These are phyloP conservation scores for Tokudaia muenninki DNA, from an alignment of 2,797 vertebrate genomes.

Conservation along the genomic window DNA sequence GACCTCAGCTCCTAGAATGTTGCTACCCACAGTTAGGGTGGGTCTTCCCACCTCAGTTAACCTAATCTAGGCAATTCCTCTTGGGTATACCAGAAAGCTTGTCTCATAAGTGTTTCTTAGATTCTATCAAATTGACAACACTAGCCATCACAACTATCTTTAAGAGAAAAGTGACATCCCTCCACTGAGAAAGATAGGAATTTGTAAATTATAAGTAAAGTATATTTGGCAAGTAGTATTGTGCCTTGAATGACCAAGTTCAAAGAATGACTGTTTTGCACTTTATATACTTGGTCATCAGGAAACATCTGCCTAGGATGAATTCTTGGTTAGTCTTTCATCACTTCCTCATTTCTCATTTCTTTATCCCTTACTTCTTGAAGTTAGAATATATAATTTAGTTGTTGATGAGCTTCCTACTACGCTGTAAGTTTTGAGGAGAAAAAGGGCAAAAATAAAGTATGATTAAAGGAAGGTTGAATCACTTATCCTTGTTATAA, in stretches of 20 bases:
- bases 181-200: not conserved
- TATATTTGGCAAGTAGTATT: not conserved
- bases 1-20: not conserved
- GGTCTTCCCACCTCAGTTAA: not conserved
- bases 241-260: constrained; percentile 30
- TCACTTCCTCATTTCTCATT: not conserved
- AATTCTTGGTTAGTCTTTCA: not conserved
- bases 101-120: not conserved
- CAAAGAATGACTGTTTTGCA: constrained; percentile 15
- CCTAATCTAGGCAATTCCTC: not conserved
- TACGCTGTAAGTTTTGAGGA: not conserved
- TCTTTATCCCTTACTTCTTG: not conserved
- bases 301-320: constrained; percentile 32
- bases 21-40: not conserved
- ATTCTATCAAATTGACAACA: not conserved
- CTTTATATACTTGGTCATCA: not conserved
- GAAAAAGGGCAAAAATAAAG: not conserved
- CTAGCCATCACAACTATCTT: not conserved
- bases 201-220: not conserved
- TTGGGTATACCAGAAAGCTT: not conserved
- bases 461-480: not conserved
- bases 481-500: constrained; percentile 40
- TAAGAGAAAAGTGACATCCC: not conserved
- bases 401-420: not conserved
- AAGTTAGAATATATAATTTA: constrained; percentile 5